Base-by-base conservation (phyloP, 2,113 vertebrate genomes). In the Macrotis lagotis region DNA sequence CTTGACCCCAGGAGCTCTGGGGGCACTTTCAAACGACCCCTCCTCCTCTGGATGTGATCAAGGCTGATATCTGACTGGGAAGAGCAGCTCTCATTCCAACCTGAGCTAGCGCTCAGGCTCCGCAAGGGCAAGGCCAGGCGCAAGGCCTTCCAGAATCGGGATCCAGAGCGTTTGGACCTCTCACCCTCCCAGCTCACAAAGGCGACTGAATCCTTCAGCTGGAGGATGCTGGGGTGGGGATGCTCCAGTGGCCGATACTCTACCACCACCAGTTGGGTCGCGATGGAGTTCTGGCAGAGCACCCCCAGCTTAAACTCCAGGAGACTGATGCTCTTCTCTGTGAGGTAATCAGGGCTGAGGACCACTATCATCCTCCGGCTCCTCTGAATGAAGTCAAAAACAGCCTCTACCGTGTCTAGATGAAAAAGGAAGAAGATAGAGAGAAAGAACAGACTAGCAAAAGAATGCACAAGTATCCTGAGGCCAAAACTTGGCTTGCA, bases 81-180 rank as follows among this genome's bases (percentile, higher is more conserved):
- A 1, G 99, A 99, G 1, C 99, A 99, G 98, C 99, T 99, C 96
- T 99, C 99, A 0, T 99, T 99, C 98, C 99, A 98, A 96, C 99
- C 98, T 0, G 98, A 74, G 26, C 99, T 98, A 0, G 99, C 95
- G 0, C 98, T 98, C 10, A 99, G 98, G 6, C 99, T 99, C 52
- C 98, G 98, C 55, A 99, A 96, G 0, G 99, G 99, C 96, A 99
- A 98, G 0, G 99, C 98, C 0, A 99, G 97, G 53, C 99, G 96
- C 95, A 99, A 53, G 0, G 99, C 98, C 95, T 99, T 99, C 99
- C 99, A 99, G 98, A 99, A 99, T 49, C 98, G 98, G 0, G 99
- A 99, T 14, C 98, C 96, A 0, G 93, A 96, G 0, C 97, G 97
- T 94, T 99, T 99, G 3, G 99, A 99, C 7, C 97, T 98, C 90